These are phyloP conservation scores for Pandemis cinnamomeana DNA, from an alignment of 2,888 invertebrate genomes.

Conservation along the genomic window DNA sequence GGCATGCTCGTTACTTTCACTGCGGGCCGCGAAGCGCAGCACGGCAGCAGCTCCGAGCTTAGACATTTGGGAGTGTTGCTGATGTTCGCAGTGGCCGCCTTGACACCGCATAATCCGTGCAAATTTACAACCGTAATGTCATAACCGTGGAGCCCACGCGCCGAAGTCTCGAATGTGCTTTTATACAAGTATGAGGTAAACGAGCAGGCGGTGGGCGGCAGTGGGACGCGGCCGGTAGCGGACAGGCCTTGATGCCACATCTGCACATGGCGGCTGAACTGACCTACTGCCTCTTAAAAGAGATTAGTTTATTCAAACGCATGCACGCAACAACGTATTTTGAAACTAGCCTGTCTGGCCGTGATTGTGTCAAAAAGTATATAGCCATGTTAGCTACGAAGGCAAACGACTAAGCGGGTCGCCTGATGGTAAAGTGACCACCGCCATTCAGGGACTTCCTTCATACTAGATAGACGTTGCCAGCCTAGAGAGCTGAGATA, in stretches of 20 bases:
- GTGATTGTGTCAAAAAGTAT: too few relatives aligned
- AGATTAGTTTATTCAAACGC: not conserved
- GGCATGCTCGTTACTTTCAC: conserved; percentile 8
- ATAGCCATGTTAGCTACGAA: too few relatives aligned
- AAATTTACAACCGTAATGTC: not conserved
- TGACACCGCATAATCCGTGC: not conserved
- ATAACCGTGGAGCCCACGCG: not conserved
- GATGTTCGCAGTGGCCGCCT: not conserved
- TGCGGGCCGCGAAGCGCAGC: not conserved
- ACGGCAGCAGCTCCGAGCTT: not conserved
- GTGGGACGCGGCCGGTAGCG: not conserved
- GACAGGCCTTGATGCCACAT: not conserved
- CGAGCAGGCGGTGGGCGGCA: not conserved
- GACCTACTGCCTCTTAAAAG: not conserved
- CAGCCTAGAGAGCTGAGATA: too few relatives aligned
- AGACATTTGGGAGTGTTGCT: not conserved
- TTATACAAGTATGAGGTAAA: conserved; percentile 4
- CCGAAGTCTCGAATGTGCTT: not conserved
- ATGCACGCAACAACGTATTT: not conserved
- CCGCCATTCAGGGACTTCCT: too few relatives aligned
- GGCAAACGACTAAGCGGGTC: too few relatives aligned
- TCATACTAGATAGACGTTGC: too few relatives aligned
- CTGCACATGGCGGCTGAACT: not conserved
- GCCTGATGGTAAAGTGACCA: too few relatives aligned
- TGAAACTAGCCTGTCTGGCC: too few relatives aligned